Evolutionary conservation across 2,113 vertebrate species (phyloP).

Genomic region (Cairina moschata): DNA sequence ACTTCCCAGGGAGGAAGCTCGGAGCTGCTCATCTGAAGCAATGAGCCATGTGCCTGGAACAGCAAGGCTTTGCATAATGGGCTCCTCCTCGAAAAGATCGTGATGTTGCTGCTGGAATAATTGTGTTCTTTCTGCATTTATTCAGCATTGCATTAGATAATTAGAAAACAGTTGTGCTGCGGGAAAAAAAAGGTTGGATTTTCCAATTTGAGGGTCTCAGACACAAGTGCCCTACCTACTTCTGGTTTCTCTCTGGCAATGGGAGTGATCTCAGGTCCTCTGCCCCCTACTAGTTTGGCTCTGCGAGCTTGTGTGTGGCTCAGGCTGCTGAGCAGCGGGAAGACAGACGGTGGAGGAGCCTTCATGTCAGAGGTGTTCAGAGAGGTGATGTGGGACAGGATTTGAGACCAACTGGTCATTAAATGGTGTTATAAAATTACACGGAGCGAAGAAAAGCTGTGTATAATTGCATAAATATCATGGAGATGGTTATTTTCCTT

Average conservation of each 20-base stretch:
- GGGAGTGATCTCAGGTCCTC: not conserved
- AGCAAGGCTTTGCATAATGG: not conserved
- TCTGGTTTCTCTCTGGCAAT: not conserved
- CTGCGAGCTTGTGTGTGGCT: not conserved
- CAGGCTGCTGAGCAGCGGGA: not conserved
- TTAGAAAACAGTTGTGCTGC: not conserved
- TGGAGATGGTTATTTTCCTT: not conserved
- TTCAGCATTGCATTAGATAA: not conserved
- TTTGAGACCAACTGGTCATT: not conserved
- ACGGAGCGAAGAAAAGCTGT: not conserved
- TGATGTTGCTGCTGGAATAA: not conserved
- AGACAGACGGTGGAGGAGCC: not conserved
- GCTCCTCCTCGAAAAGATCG: not conserved
- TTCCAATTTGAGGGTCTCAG: not conserved
- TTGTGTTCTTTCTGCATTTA: not conserved
- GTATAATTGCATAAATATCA: not conserved
- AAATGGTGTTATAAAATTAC: not conserved
- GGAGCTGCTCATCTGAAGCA: not conserved
- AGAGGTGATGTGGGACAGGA: not conserved
- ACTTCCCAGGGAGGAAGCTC: not conserved
- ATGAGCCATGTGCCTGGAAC: not conserved
- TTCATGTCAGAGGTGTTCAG: not conserved
- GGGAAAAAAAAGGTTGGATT: not conserved
- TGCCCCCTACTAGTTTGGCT: not conserved
- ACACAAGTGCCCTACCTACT: not conserved